phyloP scores from a whole-genome alignment of 2,888 invertebrate species.

The Drosophila dives region DNA sequence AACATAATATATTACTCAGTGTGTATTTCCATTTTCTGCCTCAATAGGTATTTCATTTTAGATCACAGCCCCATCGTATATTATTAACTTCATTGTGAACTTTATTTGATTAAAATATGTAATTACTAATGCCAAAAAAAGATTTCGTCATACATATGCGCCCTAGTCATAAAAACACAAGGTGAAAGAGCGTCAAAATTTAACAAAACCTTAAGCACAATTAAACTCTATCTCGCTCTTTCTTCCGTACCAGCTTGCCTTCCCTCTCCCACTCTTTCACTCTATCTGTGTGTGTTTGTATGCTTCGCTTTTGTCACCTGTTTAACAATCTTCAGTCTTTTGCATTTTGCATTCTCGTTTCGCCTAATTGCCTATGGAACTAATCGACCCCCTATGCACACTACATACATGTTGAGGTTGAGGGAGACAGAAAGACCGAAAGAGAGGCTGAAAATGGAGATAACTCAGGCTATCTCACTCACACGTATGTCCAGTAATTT shows the following conservation, averaged over 20 bases:
- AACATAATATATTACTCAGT: background rate
- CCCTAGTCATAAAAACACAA: slow-evolving; percentile 2
- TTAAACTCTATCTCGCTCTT: background rate
- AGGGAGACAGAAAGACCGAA: background rate
- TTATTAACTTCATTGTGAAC: background rate
- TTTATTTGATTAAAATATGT: background rate
- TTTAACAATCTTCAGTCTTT: slow-evolving; percentile 28
- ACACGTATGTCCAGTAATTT: slow-evolving; percentile 74
- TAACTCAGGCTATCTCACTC: slow-evolving; percentile 7
- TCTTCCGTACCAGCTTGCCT: background rate
- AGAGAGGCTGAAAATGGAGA: slow-evolving; percentile 13
- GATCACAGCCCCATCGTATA: background rate
- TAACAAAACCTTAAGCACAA: slow-evolving; percentile 12
- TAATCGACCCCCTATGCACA: slow-evolving; percentile 26
- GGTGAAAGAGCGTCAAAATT: slow-evolving; percentile 35
- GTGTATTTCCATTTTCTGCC: background rate
- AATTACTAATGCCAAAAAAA: background rate
- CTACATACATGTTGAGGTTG: background rate
- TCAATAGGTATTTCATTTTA: no score
- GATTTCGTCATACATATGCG: background rate
- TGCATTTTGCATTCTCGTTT: slow-evolving; percentile 65
- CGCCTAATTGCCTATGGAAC: slow-evolving; percentile 61
- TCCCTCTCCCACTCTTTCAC: background rate
- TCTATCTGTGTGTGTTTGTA: background rate
- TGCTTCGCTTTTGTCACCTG: slow-evolving; percentile 30